phyloP scores from a whole-genome alignment of 2,888 invertebrate genomes.

The Agrotis ipsilon region DNA sequence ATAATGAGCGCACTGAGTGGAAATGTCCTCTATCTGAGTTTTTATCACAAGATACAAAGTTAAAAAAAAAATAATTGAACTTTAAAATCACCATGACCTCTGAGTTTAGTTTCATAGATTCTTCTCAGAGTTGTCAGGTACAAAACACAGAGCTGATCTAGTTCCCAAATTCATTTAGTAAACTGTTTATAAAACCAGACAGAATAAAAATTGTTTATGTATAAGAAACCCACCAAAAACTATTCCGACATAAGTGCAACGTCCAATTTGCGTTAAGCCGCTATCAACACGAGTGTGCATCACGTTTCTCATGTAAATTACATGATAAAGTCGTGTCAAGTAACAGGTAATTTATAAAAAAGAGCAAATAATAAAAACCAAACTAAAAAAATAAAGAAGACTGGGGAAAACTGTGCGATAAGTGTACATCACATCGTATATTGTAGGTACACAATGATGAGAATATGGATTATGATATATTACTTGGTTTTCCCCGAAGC shows the following conservation, averaged over 20 bases:
- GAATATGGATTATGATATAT: not conserved
- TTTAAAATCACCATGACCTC: not conserved
- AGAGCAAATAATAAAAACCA: not conserved
- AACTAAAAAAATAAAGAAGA: slow-evolving; percentile 4
- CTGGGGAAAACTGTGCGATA: not conserved
- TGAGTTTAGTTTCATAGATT: not conserved
- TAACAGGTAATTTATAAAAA: not conserved
- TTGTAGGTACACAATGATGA: not conserved
- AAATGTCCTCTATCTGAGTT: too few relatives aligned
- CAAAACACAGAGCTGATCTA: not conserved
- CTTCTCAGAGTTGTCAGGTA: not conserved
- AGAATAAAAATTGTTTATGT: not conserved
- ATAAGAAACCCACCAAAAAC: not conserved
- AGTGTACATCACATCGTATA: not conserved
- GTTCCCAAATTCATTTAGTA: too few relatives aligned
- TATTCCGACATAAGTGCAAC: not conserved
- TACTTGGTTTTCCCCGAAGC: not conserved
- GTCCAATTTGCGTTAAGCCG: slow-evolving; percentile 28
- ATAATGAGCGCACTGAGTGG: not conserved
- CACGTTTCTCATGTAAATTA: slow-evolving; percentile 18
- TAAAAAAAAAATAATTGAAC: not conserved
- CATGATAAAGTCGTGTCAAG: not conserved
- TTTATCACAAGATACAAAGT: not conserved
- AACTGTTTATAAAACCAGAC: not conserved
- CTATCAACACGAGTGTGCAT: slow-evolving; percentile 4